Evolutionary conservation across 2,888 invertebrate genomes (phyloP), one percentile per base, ranked within the genome.

Genomic region (Meghimatium bilineatum): DNA sequence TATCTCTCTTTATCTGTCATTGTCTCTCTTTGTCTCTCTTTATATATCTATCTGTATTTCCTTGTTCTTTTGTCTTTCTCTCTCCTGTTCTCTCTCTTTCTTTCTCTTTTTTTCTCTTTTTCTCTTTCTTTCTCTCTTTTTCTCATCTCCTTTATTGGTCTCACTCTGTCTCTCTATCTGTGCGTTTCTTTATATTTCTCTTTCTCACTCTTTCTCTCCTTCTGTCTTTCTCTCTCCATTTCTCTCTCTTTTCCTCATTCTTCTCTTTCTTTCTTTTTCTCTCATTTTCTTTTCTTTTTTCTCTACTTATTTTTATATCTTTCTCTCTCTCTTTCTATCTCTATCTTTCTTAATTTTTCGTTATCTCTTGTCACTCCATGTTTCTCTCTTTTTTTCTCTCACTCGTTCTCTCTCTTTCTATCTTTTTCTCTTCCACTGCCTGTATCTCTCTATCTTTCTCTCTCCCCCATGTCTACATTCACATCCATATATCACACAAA

Each of bases 161-260:
- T 66, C 34, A 8, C 17, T 66, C 17, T 32, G 17, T 74, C 44
- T 74, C 29, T 75, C n/a, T 52, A 49, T 52, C 75, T 75, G 23
- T 20, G 2, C 49, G 1, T 52, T 1, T 8, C 44, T 44, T 44
- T 12, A 44, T 5, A 8, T 44, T 44, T 75, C 26, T 74, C 12
- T 75, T 29, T 5, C 5, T 63, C 8, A 49, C 5, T 76, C 1
- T 76, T 32, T 76, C 49, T 63, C 77, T 63, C 20, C 38, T 34
- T 78, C 20, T 66, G 20, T 78, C 34, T 63, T 66, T 63, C 60
- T 66, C 38, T 78, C 12, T 78, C 38, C 38, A 12, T 78, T 38
- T 36, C 20, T 78, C 38, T 63, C 20, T 78, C 66, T 66, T 23
- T 78, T 29, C 66, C 38, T 63, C 66, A 34, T 26, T 63, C 36